phyloP scores from a whole-genome alignment of 2,888 invertebrate genomes.

The Bimastos eiseni region DNA sequence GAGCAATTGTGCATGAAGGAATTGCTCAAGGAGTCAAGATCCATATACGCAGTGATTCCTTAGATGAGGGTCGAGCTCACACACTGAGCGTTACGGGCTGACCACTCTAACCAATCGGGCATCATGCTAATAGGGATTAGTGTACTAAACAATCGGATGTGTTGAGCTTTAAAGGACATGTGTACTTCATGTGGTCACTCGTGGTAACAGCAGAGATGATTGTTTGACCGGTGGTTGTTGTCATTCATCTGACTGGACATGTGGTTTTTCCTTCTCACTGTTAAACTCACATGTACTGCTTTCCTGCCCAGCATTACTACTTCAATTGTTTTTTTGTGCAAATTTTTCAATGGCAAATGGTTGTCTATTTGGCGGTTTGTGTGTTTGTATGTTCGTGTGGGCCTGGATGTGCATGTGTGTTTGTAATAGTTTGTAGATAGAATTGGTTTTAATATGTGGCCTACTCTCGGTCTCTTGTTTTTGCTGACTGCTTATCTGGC shows the following conservation, averaged over 20 bases:
- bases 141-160: too few relatives aligned
- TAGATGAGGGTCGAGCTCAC: too few relatives aligned
- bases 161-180: too few relatives aligned
- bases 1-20: too few relatives aligned
- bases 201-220: background rate
- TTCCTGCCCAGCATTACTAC: background rate
- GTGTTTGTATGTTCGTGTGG: background rate
- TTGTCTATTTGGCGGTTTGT: background rate
- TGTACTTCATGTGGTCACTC: background rate
- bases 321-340: too few relatives aligned
- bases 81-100: too few relatives aligned
- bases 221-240: background rate
- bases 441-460: background rate
- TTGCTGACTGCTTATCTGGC: background rate
- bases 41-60: too few relatives aligned
- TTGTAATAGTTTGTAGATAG: background rate
- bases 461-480: background rate
- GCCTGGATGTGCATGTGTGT: background rate
- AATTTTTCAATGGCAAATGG: background rate
- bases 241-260: background rate
- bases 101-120: too few relatives aligned
- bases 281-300: background rate
- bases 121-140: too few relatives aligned
- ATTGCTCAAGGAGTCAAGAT: too few relatives aligned
- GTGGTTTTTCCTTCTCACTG: background rate